phyloP scores from a whole-genome alignment of 2,113 vertebrate species.

The Daboia siamensis region DNA sequence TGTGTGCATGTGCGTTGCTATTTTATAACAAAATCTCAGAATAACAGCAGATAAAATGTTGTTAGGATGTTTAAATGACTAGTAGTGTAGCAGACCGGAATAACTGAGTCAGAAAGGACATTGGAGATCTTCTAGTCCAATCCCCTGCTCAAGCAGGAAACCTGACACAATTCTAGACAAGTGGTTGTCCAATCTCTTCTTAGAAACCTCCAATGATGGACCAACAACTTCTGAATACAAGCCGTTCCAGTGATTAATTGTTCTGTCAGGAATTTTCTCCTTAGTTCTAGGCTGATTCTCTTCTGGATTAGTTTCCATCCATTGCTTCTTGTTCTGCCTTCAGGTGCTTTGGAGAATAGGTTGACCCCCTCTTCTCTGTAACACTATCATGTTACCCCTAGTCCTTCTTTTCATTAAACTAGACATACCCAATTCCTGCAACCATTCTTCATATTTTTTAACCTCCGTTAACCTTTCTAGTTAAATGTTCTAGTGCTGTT shows the following conservation, averaged over 20 bases:
- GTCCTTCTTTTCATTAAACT: not conserved
- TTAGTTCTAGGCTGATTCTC: not conserved
- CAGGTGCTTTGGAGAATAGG: not conserved
- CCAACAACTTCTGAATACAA: not conserved
- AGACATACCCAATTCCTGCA: not conserved
- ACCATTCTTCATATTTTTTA: too few relatives aligned
- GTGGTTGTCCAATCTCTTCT: not conserved
- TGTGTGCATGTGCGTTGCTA: too few relatives aligned
- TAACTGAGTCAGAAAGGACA: too few relatives aligned
- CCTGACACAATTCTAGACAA: not conserved
- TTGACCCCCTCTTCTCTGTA: not conserved
- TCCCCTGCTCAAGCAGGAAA: too few relatives aligned
- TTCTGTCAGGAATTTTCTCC: not conserved
- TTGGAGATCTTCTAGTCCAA: too few relatives aligned
- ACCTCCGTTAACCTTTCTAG: not conserved
- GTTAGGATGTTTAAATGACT: not conserved
- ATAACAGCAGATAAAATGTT: not conserved
- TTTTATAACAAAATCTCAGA: not conserved
- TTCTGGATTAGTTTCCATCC: not conserved
- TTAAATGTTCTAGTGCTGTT: constrained; percentile 14
- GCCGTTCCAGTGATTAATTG: not conserved
- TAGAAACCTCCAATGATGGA: not conserved
- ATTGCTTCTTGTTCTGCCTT: not conserved
- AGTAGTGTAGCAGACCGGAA: not conserved
- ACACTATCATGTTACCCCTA: too few relatives aligned